These are phyloP conservation scores for Pomacea canaliculata DNA, from an alignment of 2,888 invertebrate genomes.

Conservation along the genomic window DNA sequence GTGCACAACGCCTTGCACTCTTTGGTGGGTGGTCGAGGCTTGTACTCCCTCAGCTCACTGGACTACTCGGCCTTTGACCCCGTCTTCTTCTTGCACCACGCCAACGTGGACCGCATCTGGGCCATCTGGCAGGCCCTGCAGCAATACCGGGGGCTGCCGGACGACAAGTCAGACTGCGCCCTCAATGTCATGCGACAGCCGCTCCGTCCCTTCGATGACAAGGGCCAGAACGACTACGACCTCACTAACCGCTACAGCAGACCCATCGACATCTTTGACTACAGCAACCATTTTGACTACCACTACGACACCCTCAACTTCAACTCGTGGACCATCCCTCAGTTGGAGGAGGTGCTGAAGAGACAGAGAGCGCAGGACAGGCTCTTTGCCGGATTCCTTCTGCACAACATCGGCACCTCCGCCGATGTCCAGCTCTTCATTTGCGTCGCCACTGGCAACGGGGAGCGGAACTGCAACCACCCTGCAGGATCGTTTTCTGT, in stretches of 20 bases:
- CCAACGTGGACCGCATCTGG: conserved; percentile 39
- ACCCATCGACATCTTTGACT: conserved; percentile 38
- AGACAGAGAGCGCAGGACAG: conserved; percentile 27
- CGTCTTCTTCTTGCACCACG: conserved; percentile 38
- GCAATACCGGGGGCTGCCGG: conserved; percentile 32
- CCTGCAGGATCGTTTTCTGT: conserved; percentile 28
- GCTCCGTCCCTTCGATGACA: conserved; percentile 38
- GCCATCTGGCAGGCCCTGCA: conserved; percentile 32
- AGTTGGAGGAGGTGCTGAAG: conserved; percentile 28
- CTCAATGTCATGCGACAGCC: conserved; percentile 36
- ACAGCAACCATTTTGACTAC: conserved; percentile 34
- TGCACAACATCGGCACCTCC: conserved; percentile 36
- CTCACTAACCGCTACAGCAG: conserved; percentile 35
- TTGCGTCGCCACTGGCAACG: conserved; percentile 26
- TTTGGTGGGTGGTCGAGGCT: conserved; percentile 34
- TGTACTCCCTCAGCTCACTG: conserved; percentile 33
- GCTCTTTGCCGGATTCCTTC: conserved; percentile 39
- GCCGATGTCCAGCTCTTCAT: conserved; percentile 34
- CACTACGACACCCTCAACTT: conserved; percentile 39
- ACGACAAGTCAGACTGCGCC: conserved; percentile 38
- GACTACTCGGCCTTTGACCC: conserved; percentile 40
- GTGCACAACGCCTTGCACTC: conserved; percentile 40
- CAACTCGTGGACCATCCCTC: conserved; percentile 42
- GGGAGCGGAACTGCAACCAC: conserved; percentile 25
- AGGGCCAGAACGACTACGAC: conserved; percentile 32